phyloP scores from a whole-genome alignment of 2,797 vertebrate genomes.

The Pseudochirops cupreus region DNA sequence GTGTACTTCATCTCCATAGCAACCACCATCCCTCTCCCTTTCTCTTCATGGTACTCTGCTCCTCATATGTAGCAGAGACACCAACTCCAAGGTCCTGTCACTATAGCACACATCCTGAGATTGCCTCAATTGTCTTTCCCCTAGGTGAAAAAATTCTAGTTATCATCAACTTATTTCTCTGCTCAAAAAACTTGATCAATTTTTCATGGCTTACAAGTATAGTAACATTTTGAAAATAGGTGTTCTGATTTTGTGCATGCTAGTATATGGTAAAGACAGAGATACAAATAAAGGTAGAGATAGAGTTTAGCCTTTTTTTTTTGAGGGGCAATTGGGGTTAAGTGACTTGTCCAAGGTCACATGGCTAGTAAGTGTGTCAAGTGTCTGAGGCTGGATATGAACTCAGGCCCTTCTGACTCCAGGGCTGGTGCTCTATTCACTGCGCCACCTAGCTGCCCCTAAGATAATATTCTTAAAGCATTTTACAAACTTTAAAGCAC shows the following conservation, averaged over 20 bases:
- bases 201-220: not conserved
- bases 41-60: not conserved
- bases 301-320: not conserved
- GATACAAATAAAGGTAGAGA: not conserved
- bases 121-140: not conserved
- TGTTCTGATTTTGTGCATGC: not conserved
- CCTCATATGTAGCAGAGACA: not conserved
- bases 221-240: not conserved
- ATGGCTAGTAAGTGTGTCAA: no score
- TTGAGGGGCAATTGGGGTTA: no score
- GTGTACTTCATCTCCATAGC: not conserved
- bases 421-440: no score
- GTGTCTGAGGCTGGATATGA: no score
- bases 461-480: not conserved
- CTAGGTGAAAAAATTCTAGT: not conserved
- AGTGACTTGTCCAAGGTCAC: no score
- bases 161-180: not conserved
- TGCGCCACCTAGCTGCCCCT: no score
- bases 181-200: not conserved
- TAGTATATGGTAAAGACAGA: not conserved
- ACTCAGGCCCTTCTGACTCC: no score
- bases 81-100: not conserved
- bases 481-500: not conserved
- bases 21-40: not conserved
- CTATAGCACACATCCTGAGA: not conserved